Evolutionary conservation across 2,888 invertebrate genomes (phyloP).

Genomic region (Mycogona germanica): DNA sequence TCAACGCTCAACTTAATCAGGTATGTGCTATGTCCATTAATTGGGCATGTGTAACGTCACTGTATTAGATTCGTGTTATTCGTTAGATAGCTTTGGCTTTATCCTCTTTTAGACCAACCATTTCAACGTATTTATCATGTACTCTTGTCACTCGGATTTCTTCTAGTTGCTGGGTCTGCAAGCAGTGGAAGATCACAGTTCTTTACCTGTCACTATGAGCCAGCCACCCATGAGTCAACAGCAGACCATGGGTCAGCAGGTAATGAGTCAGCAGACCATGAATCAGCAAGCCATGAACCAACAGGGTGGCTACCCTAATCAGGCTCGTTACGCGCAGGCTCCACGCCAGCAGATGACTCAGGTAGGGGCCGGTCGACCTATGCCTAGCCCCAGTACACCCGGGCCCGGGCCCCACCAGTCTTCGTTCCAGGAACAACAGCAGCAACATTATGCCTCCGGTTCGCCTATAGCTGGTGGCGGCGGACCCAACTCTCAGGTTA

Average conservation of each 20-base stretch:
- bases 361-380: constrained; percentile 31
- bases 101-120: too few relatives aligned
- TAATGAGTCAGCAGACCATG: constrained; percentile 21
- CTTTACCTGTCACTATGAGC: too few relatives aligned
- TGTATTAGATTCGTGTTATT: too few relatives aligned
- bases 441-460: constrained; percentile 7
- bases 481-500: constrained; percentile 24
- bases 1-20: constrained; percentile 62
- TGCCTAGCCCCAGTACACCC: constrained; percentile 42
- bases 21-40: background rate
- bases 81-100: too few relatives aligned
- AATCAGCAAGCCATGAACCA: constrained; percentile 22
- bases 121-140: background rate
- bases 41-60: background rate
- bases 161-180: constrained; percentile 9
- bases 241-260: constrained; percentile 18
- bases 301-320: constrained; percentile 22
- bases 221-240: constrained; percentile 9
- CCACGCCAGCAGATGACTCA: constrained; percentile 19
- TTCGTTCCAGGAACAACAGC: constrained; percentile 16
- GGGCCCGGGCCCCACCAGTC: constrained; percentile 40
- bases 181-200: too few relatives aligned
- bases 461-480: constrained; percentile 2
- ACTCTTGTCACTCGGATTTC: background rate
- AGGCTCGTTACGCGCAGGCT: constrained; percentile 23